Base-by-base conservation (phyloP, 1,140 invertebrate species). In the Paramacrobiotus metropolitanus region DNA sequence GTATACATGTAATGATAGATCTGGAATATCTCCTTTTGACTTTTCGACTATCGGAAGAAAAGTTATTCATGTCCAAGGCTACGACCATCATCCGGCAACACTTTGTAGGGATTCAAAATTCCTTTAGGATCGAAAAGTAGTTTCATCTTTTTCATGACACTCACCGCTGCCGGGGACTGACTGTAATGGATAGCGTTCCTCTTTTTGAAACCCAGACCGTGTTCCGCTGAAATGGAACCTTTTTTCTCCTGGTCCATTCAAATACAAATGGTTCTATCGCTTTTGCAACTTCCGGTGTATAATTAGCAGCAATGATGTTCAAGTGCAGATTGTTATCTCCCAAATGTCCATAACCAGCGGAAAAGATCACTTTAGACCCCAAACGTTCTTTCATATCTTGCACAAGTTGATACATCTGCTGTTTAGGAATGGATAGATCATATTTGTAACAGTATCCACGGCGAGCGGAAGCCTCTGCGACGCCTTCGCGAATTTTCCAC, bases 21-120 rank as follows among this genome's bases (percentile, higher is more conserved):
- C n/a, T n/a, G n/a, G n/a, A n/a, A n/a, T n/a, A n/a, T n/a, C n/a
- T n/a, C n/a, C n/a, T n/a, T n/a, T n/a, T n/a, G n/a, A n/a, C n/a
- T n/a, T n/a, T n/a, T n/a, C n/a, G n/a, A n/a, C n/a, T n/a, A n/a
- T n/a, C n/a, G n/a, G n/a, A n/a, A n/a, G n/a, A n/a, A n/a, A n/a
- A n/a, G n/a, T n/a, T n/a, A n/a, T n/a, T n/a, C n/a, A n/a, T n/a
- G n/a, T n/a, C n/a, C n/a, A n/a, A n/a, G n/a, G n/a, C n/a, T n/a
- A n/a, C n/a, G n/a, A n/a, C n/a, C n/a, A n/a, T 40, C 34, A 62
- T 69, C 66, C 30, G 80, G 79, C 44, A 89, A 72, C 18, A 91
- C 82, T 78, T 97, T 97, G 68, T 96, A 96, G 1, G 92, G 92
- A 74, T 96, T 97, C 1, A 97, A 77, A 67, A 96, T 96, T 31